Base-by-base conservation (phyloP, 37 sponge, comb jelly and placozoan species). In the Halisarca cf. caerulea region DNA sequence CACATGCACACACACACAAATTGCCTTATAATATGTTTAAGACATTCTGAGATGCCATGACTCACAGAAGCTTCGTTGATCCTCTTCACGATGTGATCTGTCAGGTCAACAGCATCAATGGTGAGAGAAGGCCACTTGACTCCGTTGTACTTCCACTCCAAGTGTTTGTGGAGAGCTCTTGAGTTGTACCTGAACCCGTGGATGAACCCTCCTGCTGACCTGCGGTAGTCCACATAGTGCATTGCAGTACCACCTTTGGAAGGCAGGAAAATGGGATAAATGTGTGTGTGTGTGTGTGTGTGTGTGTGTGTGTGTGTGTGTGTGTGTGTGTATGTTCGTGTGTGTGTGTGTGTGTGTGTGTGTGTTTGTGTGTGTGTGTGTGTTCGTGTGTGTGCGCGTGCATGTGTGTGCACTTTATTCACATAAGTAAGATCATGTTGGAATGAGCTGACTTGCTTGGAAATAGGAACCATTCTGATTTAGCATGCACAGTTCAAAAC, bases 141-240 rank as follows among this genome's bases (percentile, higher is more conserved):
- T 32, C 68, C 80, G 51, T 90, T 75, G 39, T 97, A 92, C 30
- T 82, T 79, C 96, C 96, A 96, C 80, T 96, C 94, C 80, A 96
- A 51, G 57, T 90, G 88, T n/a, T 66, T 69, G 85, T 77, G 88
- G 0, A 96, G 73, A 34, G 96, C 89, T 24, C 94, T 53, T n/a
- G 79, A 90, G 90, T 96, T 93, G 83, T 98, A 98, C 61, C 98
- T 75, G 66, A 86, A 98, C 24, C 98, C 98, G 75, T 95, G 98
- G n/a, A 98, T 93, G 79, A 98, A 98, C n/a, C 91, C 98, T 51
- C 98, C 98, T 45, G 98, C 95, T 21, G 98, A 98, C 55, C 86
- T 85, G 37, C 88, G 84, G 72, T 82, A 93, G 81, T 95, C 96
- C 43, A 93, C 64, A 4, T 88, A 85, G 81, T 98, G 95, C 58